Base-by-base conservation (phyloP, 2,888 invertebrate species). In the Tenthredo mesomela region DNA sequence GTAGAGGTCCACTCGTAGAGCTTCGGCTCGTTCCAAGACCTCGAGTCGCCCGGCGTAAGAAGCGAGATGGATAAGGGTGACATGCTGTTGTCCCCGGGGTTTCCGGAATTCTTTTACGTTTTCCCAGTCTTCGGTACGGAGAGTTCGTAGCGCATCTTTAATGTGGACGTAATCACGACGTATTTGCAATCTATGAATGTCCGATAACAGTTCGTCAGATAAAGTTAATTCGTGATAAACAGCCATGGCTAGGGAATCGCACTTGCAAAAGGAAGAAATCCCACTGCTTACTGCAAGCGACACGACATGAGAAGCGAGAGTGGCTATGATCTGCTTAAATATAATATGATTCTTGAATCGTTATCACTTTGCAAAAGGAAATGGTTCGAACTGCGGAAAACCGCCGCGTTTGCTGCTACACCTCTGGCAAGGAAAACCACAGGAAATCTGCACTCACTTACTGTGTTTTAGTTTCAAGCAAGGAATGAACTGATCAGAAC, bases 31-130 rank as follows among this genome's bases (percentile, higher is more conserved):
- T 0, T 88, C 58, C 85, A 89, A 43, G 15, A 90, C 33, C 54
- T 89, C 86, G 21, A 84, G 85, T 18, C 82, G 86, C 2, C 89
- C 89, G 25, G 86, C 86, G 89, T 89, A 89, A 2, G 89, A 89
- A 7, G 89, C 90, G 61, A 89, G 65, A 4, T 90, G 90, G 65
- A 89, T 47, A 0, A 84, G 87, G 21, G 86, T 89, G 25, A 89
- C 86, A 12, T 82, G 86, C 18, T 89, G 82, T 6, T 67, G 10
- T 4, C 88, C 89, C 2, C 87, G 15, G 0, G 88, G 86, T 6
- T 77, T 73, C 21, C 86, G 29, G 0, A 88, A 71, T 21, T 18
- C 33, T 77, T 77, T 3, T 15, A 33, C 25, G 50, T 80, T 84
- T 3, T 80, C 78, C 33, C 85, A 50, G 12, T 82, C 82, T n/a